Base-by-base conservation (phyloP, 2,113 vertebrate species). In the Pyxicephalus adspersus region DNA sequence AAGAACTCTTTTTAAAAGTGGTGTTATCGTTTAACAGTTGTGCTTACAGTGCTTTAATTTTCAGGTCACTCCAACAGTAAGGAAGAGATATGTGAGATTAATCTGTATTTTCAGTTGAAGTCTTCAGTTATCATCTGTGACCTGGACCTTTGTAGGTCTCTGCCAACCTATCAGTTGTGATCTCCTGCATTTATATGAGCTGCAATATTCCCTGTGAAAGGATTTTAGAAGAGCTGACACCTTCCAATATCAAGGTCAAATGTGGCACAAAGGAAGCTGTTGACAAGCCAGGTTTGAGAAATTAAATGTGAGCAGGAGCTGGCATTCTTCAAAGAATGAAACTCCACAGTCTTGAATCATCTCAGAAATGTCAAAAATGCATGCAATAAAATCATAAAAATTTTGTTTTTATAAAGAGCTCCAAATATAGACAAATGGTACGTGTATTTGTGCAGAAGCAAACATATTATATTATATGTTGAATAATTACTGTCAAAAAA, bases 161-260 rank as follows among this genome's bases (percentile, higher is more conserved):
- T 31, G 6, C 63, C 28, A 65, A 76, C 73, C 73, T 63, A 63
- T 76, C 23, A 20, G 4, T 51, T 29, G 29, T 74, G 58, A 76
- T 64, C 38, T 60, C 23, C 73, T 63, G 60, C 54, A 60, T 76
- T 18, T 63, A 76, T 63, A 61, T 63, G 73, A 63, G 77, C 77
- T 79, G 18, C 22, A 45, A 54, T 68, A 31, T 68, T 79, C 28
- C 54, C 51, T 23, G 50, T 79, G 64, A 57, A 79, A 77, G 60
- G 54, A 38, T 60, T 79, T 70, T 79, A 68, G 64, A 79, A 79
- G 64, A 79, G 61, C 51, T 79, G 77, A 68, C 77, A 70, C 77
- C 57, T 68, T 68, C 52, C 67, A 77, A 77, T 65, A 55, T 77
- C 76, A 77, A 66, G 76, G 65, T 79, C 77, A 70, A 60, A 28